Conservation (phyloP, 2,888 invertebrate species). For the Trilocha varians region DNA sequence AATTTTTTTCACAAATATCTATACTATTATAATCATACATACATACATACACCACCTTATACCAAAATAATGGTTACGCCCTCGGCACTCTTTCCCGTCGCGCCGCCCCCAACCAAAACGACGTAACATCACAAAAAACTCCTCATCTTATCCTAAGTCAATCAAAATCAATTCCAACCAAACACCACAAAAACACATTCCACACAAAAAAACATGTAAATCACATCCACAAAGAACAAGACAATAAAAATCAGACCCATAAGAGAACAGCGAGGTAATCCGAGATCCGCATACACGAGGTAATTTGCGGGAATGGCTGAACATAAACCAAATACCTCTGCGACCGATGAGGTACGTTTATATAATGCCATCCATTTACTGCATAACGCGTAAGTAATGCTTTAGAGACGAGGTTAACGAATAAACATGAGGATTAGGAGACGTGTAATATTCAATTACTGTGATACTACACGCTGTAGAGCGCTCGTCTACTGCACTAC, state of each 20-base stretch:
- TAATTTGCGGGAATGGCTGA: constrained; percentile 7
- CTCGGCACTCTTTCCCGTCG: no score
- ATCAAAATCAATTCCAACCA: neutral
- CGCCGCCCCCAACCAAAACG: no score
- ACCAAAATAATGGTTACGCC: no score
- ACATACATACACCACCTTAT: no score
- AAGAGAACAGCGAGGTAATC: constrained; percentile 3
- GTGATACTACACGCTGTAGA: neutral
- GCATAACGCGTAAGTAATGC: constrained; percentile 8
- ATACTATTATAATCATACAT: no score
- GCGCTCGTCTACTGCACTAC: no score
- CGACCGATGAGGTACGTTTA: constrained; percentile 6
- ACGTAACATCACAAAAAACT: no score
- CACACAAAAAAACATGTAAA: constrained; percentile 1
- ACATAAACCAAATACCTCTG: constrained; percentile 7
- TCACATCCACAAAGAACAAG: neutral
- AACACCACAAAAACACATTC: neutral
- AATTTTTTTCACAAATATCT: no score
- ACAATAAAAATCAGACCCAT: constrained; percentile 2
- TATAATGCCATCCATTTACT: constrained; percentile 7
- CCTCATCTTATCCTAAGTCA: neutral
- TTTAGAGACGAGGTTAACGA: neutral
- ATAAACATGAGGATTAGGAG: neutral
- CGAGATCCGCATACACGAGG: constrained; percentile 5
- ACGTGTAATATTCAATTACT: neutral